phyloP scores from a whole-genome alignment of 2,797 vertebrate species.

The Syndactyla subalaris region DNA sequence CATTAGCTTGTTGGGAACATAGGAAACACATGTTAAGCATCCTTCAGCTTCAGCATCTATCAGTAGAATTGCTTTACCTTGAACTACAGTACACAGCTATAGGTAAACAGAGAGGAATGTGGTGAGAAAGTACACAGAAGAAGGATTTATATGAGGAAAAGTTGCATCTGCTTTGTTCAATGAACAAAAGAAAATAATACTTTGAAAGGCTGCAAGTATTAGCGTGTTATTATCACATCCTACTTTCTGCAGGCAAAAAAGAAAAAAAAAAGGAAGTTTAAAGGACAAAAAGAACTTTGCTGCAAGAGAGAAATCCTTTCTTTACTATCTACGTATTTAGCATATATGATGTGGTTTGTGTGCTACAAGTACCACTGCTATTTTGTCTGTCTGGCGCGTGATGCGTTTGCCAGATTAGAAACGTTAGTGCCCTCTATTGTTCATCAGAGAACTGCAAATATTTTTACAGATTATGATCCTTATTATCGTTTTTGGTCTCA shows the following conservation, averaged over 20 bases:
- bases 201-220: slow-evolving; percentile 48
- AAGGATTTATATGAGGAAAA: slow-evolving; percentile 36
- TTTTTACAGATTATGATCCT: slow-evolving; percentile 36
- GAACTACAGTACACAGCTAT: background rate
- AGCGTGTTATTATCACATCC: slow-evolving; percentile 17
- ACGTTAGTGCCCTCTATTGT: slow-evolving; percentile 96
- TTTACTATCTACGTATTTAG: slow-evolving; percentile 27
- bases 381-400: slow-evolving; percentile 25
- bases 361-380: background rate
- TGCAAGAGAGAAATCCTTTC: slow-evolving; percentile 44
- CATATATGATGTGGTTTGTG: slow-evolving; percentile 40
- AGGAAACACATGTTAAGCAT: background rate
- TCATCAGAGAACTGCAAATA: slow-evolving; percentile 80
- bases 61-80: slow-evolving; percentile 29
- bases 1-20: background rate
- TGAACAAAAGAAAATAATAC: slow-evolving; percentile 55
- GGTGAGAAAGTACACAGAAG: slow-evolving; percentile 41
- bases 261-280: background rate
- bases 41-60: background rate
- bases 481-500: background rate
- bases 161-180: slow-evolving; percentile 38
- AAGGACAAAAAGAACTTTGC: slow-evolving; percentile 50
- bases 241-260: background rate
- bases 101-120: slow-evolving; percentile 21
- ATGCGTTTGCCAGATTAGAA: slow-evolving; percentile 84